Evolutionary conservation across 1,140 invertebrate genomes (phyloP).

Genomic region (Drosophila leontia): DNA sequence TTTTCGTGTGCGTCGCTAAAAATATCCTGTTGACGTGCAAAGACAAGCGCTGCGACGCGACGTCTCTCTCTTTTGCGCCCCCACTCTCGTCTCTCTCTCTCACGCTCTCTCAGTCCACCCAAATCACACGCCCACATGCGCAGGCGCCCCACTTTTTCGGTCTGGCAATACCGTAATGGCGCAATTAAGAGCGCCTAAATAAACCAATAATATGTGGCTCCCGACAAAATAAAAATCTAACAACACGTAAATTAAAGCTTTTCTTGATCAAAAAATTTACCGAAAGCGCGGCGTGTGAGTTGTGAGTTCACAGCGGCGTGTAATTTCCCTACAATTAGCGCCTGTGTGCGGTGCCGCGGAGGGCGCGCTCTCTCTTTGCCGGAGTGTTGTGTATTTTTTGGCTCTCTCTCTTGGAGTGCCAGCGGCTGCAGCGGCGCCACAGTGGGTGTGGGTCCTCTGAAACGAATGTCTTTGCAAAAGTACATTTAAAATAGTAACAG

Average conservation of each 20-base stretch:
- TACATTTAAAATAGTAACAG: too few species aligned
- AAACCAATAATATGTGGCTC: slow-evolving; percentile 21
- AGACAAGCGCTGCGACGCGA: slow-evolving; percentile 2
- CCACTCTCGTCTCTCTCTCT: not conserved
- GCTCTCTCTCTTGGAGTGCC: slow-evolving; percentile 21
- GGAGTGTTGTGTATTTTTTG: slow-evolving; percentile 19
- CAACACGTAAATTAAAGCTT: slow-evolving; percentile 32
- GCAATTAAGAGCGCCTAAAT: slow-evolving; percentile 33
- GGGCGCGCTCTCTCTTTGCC: slow-evolving; percentile 6
- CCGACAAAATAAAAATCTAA: slow-evolving; percentile 1
- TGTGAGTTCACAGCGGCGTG: slow-evolving; percentile 47
- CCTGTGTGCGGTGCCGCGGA: slow-evolving; percentile 39
- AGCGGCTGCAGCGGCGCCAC: not conserved
- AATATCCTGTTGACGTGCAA: slow-evolving; percentile 41
- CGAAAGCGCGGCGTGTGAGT: not conserved
- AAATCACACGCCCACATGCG: slow-evolving; percentile 18
- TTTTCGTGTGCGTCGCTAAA: slow-evolving; percentile 36
- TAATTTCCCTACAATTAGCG: slow-evolving; percentile 81
- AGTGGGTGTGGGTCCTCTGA: slow-evolving; percentile 9
- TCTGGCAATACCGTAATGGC: slow-evolving; percentile 40
- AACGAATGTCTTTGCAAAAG: not conserved
- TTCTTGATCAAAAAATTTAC: slow-evolving; percentile 13
- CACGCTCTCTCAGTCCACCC: not conserved
- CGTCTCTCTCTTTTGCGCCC: not conserved
- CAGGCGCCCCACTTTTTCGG: slow-evolving; percentile 40